Evolutionary conservation across 2,888 invertebrate species (phyloP), one percentile per base, ranked within the genome.

Genomic region (Linyphia triangularis): DNA sequence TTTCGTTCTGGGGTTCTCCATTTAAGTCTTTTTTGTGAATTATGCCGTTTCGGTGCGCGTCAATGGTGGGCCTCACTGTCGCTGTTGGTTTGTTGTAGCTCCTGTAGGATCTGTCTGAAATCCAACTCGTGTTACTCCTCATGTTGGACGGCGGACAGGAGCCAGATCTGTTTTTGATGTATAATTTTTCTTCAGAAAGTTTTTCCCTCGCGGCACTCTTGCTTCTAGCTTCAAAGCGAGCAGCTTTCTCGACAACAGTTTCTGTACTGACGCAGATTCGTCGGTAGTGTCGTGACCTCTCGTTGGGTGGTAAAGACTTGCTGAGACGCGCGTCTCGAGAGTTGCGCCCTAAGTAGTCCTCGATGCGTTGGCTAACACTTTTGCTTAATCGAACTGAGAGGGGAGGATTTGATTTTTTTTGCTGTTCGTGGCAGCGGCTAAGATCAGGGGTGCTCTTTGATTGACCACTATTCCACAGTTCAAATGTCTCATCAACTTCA

Each of bases 391-490:
- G 61, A 2, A 83, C 86, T 0, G 89, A 86, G 1, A 89, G 28
- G 2, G 89, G 89, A 1, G 61, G 28, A 7, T 78, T 73, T 2
- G 89, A 84, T 26, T 69, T 37, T 7, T 33, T 61, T 24, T 22
- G 75, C 24, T 83, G 82, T 9, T 88, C 88, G 59, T 84, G 84
- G 28, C 89, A 89, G 3, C 77, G 65, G 13, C 81, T 59, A 0
- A 89, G 24, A 63, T 89, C 89, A 6, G 89, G 89, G 6, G 89
- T 85, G 33, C 89, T 89, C 28, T 85, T 89, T 1, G 89, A 89
- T 24, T 89, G 89, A 19, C 37, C 30, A 13, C n/a, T 30, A 22
- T 43, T 40, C n/a, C 19, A 22, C 13, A 57, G 33, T 10, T 67
- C 16, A 51, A 51, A 51, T 10, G 33, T 26, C 19, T 70, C 78